Evolutionary conservation across 1,140 invertebrate genomes (phyloP), one percentile per base, ranked within the genome.

Genomic region (Tetramorium alpestre): DNA sequence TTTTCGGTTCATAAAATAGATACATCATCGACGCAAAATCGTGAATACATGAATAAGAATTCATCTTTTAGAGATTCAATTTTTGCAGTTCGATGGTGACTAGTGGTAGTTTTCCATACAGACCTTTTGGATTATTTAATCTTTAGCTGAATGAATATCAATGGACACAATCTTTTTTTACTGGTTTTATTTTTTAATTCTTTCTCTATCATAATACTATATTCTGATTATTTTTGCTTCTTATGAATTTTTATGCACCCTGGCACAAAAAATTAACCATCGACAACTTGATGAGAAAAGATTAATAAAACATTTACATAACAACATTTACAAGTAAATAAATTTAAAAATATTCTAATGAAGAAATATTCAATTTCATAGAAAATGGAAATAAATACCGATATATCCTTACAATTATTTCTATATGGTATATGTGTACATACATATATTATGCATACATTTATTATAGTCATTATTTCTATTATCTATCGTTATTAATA

Each of bases 401-500:
- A 38, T 13, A 38, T 13, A 65, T 28, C 18, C 3, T n/a, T 28
- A 65, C 8, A 25, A 7, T 70, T 72, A 72, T 47, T 51, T 33
- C 8, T 51, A 69, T n/a, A 16, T 70, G 3, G 16, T n/a, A 47
- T 73, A 72, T 58, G 56, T 44, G 33, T 3, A 33, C 3, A 33
- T 33, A 33, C 33, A 33, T 4, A 33, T 0, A 33, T 33, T 33
- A 33, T 33, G 4, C 33, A 33, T 4, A 33, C 3, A 33, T 33
- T 33, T 33, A 33, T 33, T 33, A 33, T 58, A 51, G 18, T 54
- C 22, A 64, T 18, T 22, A 44, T n/a, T n/a, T 54, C 6, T 18
- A 41, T 47, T 4, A 18, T 62, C 13, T 60, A 47, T 47, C 77
- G 22, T 81, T 72, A 72, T 82, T 84, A 75, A 84, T 75, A 25